Conservation (phyloP, 2,888 invertebrate species). For the Nomada flava region DNA sequence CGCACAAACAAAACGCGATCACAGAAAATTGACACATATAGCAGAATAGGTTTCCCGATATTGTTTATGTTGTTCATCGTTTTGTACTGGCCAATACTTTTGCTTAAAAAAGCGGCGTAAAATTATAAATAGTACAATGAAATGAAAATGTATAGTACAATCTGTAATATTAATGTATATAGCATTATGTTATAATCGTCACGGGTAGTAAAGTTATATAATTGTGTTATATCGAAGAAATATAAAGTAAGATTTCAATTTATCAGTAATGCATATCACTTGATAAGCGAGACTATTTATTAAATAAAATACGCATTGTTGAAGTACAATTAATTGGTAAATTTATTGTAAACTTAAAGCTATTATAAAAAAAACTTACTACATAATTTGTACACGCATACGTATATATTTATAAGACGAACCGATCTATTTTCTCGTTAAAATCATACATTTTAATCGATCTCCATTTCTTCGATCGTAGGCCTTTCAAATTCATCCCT, state of each 20-base stretch:
- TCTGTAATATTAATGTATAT: too few relatives aligned
- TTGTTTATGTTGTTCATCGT: conserved; percentile 91
- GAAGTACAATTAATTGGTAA: conserved; percentile 9
- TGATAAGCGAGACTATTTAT: not conserved
- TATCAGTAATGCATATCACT: not conserved
- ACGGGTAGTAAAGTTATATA: not conserved
- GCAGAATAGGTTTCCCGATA: conserved; percentile 91
- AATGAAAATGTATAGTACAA: conserved; percentile 8
- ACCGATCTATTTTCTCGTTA: not conserved
- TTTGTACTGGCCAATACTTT: conserved; percentile 92
- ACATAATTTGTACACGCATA: conserved; percentile 33
- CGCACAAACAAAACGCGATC: conserved; percentile 88
- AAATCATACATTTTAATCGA: conserved; percentile 22
- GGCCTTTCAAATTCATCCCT: not conserved
- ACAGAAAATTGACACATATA: conserved; percentile 91
- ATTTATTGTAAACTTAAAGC: conserved; percentile 36
- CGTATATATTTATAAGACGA: conserved; percentile 6
- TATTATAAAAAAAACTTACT: conserved; percentile 8
- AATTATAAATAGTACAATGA: not conserved
- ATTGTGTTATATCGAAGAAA: not conserved
- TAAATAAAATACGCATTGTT: conserved; percentile 6
- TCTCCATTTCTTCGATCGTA: conserved; percentile 22
- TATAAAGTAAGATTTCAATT: not conserved
- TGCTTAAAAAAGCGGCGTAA: conserved; percentile 86
- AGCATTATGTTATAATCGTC: not conserved